Conservation (phyloP, 2,888 invertebrate genomes). For the Hanleya hanleyi region DNA sequence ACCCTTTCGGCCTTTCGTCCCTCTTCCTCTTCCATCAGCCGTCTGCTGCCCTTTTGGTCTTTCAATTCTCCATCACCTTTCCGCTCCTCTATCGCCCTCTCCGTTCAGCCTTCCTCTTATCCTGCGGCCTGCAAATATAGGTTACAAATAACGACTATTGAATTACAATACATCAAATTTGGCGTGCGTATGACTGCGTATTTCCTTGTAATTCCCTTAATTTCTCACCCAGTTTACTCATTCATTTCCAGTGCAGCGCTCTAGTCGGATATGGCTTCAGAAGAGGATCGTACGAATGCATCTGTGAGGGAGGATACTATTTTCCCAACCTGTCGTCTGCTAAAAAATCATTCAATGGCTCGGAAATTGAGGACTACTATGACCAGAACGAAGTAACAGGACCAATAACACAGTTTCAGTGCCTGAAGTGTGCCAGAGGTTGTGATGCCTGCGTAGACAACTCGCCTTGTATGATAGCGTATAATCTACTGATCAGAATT, state of each 20-base stretch:
- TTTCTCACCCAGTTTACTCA: too few relatives aligned
- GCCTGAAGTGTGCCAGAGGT: conserved; percentile 58
- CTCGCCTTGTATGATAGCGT: conserved; percentile 61
- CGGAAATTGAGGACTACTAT: conserved; percentile 47
- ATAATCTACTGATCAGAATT: conserved; percentile 39
- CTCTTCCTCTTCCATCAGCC: too few relatives aligned
- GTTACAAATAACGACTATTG: too few relatives aligned
- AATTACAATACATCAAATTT: too few relatives aligned
- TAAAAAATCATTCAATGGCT: conserved; percentile 51
- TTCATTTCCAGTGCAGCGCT: conserved; percentile 57
- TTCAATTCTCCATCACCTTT: too few relatives aligned
- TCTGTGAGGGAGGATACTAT: conserved; percentile 62
- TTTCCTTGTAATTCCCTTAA: not conserved
- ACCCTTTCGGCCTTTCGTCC: too few relatives aligned
- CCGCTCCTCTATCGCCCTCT: too few relatives aligned
- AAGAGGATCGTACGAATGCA: conserved; percentile 63
- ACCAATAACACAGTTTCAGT: conserved; percentile 42
- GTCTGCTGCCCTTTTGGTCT: too few relatives aligned
- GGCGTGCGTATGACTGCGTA: not conserved
- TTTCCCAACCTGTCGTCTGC: conserved; percentile 58
- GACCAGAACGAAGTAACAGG: conserved; percentile 28
- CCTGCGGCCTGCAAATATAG: too few relatives aligned
- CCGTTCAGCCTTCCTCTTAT: too few relatives aligned
- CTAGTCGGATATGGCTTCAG: conserved; percentile 57
- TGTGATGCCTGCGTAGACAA: conserved; percentile 65